Evolutionary conservation across 1,140 invertebrate species (phyloP), one percentile per base, ranked within the genome.

Genomic region (Drosophila mauritiana): DNA sequence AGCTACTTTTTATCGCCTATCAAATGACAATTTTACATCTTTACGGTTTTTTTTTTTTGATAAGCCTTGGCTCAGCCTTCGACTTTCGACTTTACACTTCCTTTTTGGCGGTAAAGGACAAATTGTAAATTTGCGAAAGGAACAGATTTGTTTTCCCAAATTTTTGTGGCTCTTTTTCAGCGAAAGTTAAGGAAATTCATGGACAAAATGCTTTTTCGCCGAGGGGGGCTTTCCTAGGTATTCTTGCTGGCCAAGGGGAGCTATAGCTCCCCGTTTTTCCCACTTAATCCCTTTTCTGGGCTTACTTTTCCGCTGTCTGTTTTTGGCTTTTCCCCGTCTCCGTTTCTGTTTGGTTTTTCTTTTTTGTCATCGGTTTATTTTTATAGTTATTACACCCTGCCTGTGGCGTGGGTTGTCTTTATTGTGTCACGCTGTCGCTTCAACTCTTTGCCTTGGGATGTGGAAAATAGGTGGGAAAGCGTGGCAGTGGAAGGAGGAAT

Each of bases 381-480:
- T 84, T 84, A 84, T 84, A 80, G 81, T 84, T 84, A 84, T 85
- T 84, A 84, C 81, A 80, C 81, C 70, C 70, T 69, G 81, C 72
- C 52, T 85, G 68, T 77, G 77, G 84, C 61, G 63, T 83, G 56
- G 70, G 79, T 56, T 83, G 80, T 83, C 80, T 83, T 84, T 84
- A 85, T 84, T 84, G 77, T 85, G 80, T 83, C 80, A 82, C 79
- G 79, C 67, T 67, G 68, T 17, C 61, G 79, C 79, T 78, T 82
- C 67, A 84, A 83, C 70, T 83, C 72, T 84, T 78, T 70, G 59
- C 55, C 55, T 64, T 55, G 49, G 27, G 22, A 20, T 46, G 27
- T 52, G 15, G 13, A 11, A 46, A n/a, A 51, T 11, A 12, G 42
- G 27, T 17, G 56, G 27, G 48, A 48, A 45, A 22, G 42, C 13